phyloP scores from a whole-genome alignment of 2,113 vertebrate genomes.

The Ameiurus melas region DNA sequence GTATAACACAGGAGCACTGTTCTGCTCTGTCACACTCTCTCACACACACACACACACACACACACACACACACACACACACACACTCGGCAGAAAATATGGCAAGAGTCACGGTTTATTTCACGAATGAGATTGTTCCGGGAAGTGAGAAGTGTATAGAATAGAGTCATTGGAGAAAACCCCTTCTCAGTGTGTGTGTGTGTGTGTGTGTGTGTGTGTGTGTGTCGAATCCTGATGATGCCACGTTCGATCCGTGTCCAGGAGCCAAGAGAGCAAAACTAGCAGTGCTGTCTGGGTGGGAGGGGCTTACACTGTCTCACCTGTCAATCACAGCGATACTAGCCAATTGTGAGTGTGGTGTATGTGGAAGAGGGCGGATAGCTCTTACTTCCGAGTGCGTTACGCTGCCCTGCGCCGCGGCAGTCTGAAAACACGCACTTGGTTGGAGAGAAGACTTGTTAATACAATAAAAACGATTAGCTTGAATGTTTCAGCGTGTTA shows the following conservation, averaged over 20 bases:
- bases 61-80: conserved; percentile 4
- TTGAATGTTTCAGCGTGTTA: neutral
- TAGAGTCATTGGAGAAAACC: neutral
- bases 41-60: conserved; percentile 11
- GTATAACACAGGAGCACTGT: conserved; percentile 41
- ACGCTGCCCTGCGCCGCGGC: too few species aligned
- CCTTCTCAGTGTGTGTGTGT: neutral
- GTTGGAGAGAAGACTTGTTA: too few species aligned
- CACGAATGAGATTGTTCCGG: conserved; percentile 4
- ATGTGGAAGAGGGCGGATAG: neutral
- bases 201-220: conserved; percentile 23
- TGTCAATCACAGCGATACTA: neutral
- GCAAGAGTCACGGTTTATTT: neutral
- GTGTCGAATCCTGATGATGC: neutral
- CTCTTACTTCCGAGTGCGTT: neutral
- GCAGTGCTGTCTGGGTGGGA: neutral
- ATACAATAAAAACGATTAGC: neutral
- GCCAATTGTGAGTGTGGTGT: neutral
- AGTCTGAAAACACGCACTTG: too few species aligned
- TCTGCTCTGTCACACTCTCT: conserved; percentile 12
- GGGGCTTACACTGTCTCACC: neutral
- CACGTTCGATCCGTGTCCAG: too few species aligned
- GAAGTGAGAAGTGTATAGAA: neutral
- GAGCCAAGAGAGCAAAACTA: neutral
- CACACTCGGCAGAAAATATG: conserved; percentile 9